These are phyloP conservation scores for Drosophila persimilis DNA, from an alignment of 1,140 invertebrate species.

Conservation along the genomic window DNA sequence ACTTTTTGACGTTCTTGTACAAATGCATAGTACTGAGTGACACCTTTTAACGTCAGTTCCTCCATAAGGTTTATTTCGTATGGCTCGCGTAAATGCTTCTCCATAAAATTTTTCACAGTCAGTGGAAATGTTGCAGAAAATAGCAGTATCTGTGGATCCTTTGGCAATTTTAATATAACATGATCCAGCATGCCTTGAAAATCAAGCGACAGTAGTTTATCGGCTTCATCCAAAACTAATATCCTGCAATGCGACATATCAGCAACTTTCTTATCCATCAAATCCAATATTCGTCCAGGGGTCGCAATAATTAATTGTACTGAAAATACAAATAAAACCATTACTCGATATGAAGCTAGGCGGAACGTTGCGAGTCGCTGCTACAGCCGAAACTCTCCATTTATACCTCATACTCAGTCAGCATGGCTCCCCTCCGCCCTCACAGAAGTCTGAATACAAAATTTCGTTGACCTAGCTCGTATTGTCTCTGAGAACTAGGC, in stretches of 20 bases:
- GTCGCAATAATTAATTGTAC: constrained; percentile 99
- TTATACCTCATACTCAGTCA: no score
- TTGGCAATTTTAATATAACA: constrained; percentile 96
- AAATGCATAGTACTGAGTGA: constrained; percentile 99
- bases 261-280: constrained; percentile 99
- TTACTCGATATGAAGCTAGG: neutral
- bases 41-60: constrained; percentile 99
- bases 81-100: constrained; percentile 97
- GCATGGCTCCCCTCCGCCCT: no score
- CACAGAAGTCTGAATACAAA: no score
- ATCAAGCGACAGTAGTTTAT: constrained; percentile 99
- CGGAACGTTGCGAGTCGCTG: no score
- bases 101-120: constrained; percentile 99
- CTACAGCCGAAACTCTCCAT: no score
- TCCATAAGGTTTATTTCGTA: constrained; percentile 99
- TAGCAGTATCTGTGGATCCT: constrained; percentile 97
- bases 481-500: no score
- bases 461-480: no score
- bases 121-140: constrained; percentile 99
- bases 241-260: constrained; percentile 98
- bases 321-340: constrained; percentile 82
- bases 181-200: constrained; percentile 99
- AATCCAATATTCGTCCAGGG: constrained; percentile 99
- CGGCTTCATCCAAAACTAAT: constrained; percentile 99
- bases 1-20: constrained; percentile 99